Conservation (phyloP, 1,140 invertebrate genomes). For the Drosophila varians region DNA sequence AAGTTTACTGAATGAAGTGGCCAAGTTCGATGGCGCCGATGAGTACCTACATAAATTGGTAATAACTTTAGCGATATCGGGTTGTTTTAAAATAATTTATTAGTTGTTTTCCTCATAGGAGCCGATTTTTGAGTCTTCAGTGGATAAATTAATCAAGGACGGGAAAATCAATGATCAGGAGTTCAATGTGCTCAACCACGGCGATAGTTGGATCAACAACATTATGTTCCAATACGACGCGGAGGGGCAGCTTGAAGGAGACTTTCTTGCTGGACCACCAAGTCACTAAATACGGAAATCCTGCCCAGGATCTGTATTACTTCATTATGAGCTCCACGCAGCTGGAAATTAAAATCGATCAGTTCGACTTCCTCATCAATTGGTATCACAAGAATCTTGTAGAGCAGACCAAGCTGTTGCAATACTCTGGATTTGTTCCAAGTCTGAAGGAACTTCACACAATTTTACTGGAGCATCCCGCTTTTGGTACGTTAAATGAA, state of each 20-base stretch:
- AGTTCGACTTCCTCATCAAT: constrained; percentile 54
- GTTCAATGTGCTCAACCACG: constrained; percentile 87
- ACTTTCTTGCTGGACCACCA: constrained; percentile 84
- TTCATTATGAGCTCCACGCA: constrained; percentile 47
- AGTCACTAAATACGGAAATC: constrained; percentile 45
- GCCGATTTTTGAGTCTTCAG: not conserved
- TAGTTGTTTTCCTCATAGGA: constrained; percentile 6
- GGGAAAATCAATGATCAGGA: constrained; percentile 76
- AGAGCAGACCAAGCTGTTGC: constrained; percentile 24
- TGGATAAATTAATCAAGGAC: constrained; percentile 33
- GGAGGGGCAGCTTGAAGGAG: constrained; percentile 83
- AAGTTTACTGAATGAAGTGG: constrained; percentile 1
- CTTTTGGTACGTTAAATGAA: constrained; percentile 10
- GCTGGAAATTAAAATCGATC: constrained; percentile 44
- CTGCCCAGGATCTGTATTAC: constrained; percentile 50
- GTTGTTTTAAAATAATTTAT: not conserved
- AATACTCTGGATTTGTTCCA: constrained; percentile 43
- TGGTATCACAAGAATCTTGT: constrained; percentile 56
- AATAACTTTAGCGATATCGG: not conserved
- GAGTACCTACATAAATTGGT: constrained; percentile 48
- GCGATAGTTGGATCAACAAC: constrained; percentile 87
- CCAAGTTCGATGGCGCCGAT: constrained; percentile 14
- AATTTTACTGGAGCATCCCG: constrained; percentile 40
- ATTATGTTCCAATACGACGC: constrained; percentile 86
- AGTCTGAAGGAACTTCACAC: constrained; percentile 37